Conservation (phyloP, 2,797 vertebrate species). For the Intellagama lesueurii region DNA sequence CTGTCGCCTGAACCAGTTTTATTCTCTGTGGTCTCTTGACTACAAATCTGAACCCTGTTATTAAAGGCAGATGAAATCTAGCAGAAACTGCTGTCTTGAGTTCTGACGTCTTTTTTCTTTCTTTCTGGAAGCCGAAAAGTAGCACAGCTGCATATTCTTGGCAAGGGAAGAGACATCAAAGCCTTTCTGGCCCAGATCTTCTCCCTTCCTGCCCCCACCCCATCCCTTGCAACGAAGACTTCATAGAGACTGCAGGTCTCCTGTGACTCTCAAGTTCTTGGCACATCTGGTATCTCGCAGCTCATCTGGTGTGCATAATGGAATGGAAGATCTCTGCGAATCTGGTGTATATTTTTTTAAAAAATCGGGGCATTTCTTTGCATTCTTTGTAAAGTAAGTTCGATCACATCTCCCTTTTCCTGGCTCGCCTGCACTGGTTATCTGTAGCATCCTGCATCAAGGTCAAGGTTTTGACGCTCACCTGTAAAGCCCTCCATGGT, state of each 20-base stretch:
- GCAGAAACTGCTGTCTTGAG: slow-evolving; percentile 27
- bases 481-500: too few species aligned
- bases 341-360: background rate
- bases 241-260: background rate
- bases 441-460: too few species aligned
- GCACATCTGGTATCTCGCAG: background rate
- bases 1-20: slow-evolving; percentile 30
- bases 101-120: slow-evolving; percentile 25
- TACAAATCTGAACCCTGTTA: slow-evolving; percentile 31
- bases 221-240: background rate
- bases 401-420: too few species aligned
- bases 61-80: slow-evolving; percentile 45
- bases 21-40: slow-evolving; percentile 18
- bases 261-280: background rate
- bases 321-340: background rate
- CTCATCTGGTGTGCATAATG: background rate
- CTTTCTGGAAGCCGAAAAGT: slow-evolving; percentile 34
- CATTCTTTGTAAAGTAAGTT: background rate
- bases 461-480: too few species aligned
- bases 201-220: background rate
- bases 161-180: slow-evolving; percentile 20
- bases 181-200: slow-evolving; percentile 20
- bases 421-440: too few species aligned
- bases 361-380: background rate
- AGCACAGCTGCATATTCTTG: slow-evolving; percentile 24